Evolutionary conservation across 2,888 invertebrate genomes (phyloP).

Genomic region (Oscheius sp.): DNA sequence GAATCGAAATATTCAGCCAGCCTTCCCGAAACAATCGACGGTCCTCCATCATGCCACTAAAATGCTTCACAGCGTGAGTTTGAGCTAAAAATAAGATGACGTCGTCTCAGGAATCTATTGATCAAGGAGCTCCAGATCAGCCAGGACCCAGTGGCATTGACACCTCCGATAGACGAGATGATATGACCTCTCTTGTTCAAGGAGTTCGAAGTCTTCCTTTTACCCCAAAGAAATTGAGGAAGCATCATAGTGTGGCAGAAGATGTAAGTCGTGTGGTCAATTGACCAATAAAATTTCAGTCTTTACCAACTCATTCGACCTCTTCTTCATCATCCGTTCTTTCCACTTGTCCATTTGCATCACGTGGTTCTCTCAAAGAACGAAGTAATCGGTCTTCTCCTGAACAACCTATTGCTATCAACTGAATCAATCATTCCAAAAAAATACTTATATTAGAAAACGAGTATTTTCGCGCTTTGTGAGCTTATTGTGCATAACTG

Average conservation of each 20-base stretch:
- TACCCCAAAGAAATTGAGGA: conserved; percentile 16
- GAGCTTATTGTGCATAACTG: background rate
- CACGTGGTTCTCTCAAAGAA: conserved; percentile 24
- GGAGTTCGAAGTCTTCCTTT: conserved; percentile 17
- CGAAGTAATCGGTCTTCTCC: conserved; percentile 20
- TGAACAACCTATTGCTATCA: conserved; percentile 26
- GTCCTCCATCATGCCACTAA: conserved; percentile 59
- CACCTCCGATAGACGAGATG: background rate
- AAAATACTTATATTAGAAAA: too few relatives aligned
- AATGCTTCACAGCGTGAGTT: conserved; percentile 31
- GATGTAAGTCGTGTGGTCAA: conserved; percentile 3
- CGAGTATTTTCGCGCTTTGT: background rate
- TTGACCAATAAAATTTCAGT: background rate
- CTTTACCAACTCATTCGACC: conserved; percentile 5
- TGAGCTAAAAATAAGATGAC: background rate
- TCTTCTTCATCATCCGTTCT: conserved; percentile 24
- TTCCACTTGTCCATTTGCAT: conserved; percentile 26
- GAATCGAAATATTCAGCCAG: conserved; percentile 41
- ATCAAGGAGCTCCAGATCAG: background rate
- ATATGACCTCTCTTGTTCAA: background rate
- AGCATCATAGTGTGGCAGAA: conserved; percentile 28
- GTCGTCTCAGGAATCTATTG: conserved; percentile 13
- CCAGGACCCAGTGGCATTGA: conserved; percentile 11
- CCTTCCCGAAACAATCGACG: conserved; percentile 46
- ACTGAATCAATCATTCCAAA: conserved; percentile 8